Conservation (phyloP, 1,140 invertebrate genomes). For the Neotoxoptera formosana region DNA sequence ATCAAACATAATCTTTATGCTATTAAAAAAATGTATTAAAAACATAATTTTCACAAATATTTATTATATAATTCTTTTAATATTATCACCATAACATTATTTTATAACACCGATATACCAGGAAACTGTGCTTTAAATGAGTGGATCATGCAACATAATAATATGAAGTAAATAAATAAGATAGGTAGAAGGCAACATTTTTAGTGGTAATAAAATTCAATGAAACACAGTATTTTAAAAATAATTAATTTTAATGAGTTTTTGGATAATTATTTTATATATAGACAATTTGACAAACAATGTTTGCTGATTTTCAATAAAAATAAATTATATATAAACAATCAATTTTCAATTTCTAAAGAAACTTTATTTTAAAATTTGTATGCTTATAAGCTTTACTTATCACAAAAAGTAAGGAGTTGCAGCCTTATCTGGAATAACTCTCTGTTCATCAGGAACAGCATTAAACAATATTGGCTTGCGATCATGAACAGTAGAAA, state of each 20-base stretch:
- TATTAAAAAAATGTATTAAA: background rate
- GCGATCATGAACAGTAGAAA: constrained; percentile 78
- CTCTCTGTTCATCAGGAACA: constrained; percentile 90
- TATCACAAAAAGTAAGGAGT: constrained; percentile 95
- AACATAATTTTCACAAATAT: background rate
- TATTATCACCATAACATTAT: background rate
- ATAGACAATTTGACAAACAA: constrained; percentile 34
- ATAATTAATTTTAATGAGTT: constrained; percentile 51
- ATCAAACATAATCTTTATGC: background rate
- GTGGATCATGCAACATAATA: background rate
- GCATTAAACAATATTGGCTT: constrained; percentile 91
- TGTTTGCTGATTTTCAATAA: background rate
- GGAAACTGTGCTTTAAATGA: background rate
- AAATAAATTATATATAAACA: constrained; percentile 39
- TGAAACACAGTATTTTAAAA: constrained; percentile 34
- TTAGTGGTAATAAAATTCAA: background rate
- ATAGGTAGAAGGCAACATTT: background rate
- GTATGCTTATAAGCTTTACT: background rate
- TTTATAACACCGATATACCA: background rate
- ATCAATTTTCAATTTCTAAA: constrained; percentile 26
- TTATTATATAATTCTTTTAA: background rate
- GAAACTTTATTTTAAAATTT: background rate
- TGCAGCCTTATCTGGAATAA: constrained; percentile 88
- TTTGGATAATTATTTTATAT: constrained; percentile 7
- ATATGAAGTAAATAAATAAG: background rate